phyloP scores from a whole-genome alignment of 2,888 invertebrate species.

The Altica lythri region DNA sequence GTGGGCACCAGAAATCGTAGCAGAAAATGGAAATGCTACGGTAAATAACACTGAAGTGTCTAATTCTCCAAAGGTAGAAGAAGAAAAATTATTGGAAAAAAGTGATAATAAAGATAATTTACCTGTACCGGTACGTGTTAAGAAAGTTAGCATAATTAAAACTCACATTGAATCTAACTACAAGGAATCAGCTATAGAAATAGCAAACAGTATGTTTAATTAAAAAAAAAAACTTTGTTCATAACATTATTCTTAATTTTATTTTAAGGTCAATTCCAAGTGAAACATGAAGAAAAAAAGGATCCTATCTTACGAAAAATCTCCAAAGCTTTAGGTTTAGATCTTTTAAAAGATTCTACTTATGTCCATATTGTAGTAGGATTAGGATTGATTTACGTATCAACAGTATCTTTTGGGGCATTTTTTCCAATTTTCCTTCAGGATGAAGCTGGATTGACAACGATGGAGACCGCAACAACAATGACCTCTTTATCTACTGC shows the following conservation, averaged over 20 bases:
- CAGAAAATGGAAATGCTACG: conserved; percentile 6
- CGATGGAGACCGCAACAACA: conserved; percentile 66
- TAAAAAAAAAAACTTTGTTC: no score
- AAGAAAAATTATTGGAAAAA: conserved; percentile 19
- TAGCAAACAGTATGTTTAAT: conserved; percentile 35
- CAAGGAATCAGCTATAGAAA: conserved; percentile 32
- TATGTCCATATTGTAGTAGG: conserved; percentile 72
- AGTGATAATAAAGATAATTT: no score
- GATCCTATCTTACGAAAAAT: conserved; percentile 45
- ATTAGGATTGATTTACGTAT: conserved; percentile 68
- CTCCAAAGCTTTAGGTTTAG: conserved; percentile 64
- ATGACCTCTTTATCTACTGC: conserved; percentile 73
- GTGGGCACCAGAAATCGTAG: conserved; percentile 9
- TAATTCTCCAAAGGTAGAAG: conserved; percentile 9
- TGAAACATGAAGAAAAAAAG: conserved; percentile 27
- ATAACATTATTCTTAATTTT: no score
- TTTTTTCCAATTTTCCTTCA: conserved; percentile 71
- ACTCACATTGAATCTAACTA: conserved; percentile 28
- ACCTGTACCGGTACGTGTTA: no score
- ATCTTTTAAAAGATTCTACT: conserved; percentile 64
- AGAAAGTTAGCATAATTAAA: no score
- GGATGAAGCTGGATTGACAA: conserved; percentile 53
- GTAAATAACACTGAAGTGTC: conserved; percentile 1
- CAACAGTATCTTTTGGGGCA: conserved; percentile 73
- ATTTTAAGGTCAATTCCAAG: conserved; percentile 24